Conservation (phyloP, 2,113 vertebrate species). For the Leucopsar rothschildi region DNA sequence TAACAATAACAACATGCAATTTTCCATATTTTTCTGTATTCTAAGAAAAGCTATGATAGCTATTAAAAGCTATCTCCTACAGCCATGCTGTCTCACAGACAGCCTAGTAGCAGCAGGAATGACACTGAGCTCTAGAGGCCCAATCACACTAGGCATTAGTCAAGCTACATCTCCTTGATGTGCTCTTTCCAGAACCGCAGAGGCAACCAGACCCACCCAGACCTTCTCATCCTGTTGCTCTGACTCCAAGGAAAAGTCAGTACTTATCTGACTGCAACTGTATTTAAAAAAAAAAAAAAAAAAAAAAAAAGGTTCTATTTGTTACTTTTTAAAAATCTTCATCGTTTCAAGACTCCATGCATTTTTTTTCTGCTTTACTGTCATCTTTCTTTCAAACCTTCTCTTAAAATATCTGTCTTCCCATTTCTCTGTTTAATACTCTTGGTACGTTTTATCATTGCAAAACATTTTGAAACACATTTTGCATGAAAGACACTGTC, state of each 20-base stretch:
- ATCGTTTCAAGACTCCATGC: neutral
- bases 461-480: neutral
- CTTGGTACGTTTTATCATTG: neutral
- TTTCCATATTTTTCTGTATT: neutral
- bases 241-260: neutral
- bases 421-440: neutral
- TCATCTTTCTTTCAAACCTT: neutral
- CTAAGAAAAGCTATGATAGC: neutral
- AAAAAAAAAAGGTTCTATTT: neutral
- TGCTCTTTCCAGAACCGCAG: neutral
- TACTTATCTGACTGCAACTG: neutral
- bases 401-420: neutral
- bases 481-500: slow-evolving; percentile 7
- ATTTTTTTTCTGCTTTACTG: neutral
- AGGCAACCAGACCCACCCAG: neutral
- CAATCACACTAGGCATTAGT: neutral
- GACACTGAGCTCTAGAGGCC: neutral
- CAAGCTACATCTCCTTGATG: accelerated
- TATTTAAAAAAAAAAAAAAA: neutral
- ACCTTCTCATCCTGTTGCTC: neutral
- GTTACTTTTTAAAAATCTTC: neutral
- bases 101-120: neutral
- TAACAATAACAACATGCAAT: neutral
- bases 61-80: neutral
- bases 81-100: neutral